phyloP scores from a whole-genome alignment of 2,888 invertebrate species.

The Vesta saturnalis region DNA sequence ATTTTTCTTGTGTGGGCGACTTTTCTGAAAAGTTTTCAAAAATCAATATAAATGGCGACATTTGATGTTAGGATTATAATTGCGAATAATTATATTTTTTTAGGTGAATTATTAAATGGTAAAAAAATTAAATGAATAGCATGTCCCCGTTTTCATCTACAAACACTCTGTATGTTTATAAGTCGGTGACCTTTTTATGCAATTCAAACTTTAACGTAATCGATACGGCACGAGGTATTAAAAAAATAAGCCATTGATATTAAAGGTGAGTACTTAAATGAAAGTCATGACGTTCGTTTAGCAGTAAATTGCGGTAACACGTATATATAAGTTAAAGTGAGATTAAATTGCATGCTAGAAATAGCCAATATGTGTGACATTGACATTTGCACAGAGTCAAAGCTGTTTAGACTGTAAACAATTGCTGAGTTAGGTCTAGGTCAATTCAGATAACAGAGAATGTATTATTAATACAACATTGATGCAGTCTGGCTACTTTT shows the following conservation, averaged over 20 bases:
- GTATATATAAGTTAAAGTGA: slow-evolving; percentile 8
- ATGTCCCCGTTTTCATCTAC: too few relatives aligned
- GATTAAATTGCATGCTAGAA: slow-evolving; percentile 15
- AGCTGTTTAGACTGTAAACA: slow-evolving; percentile 40
- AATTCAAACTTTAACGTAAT: too few relatives aligned
- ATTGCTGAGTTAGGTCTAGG: slow-evolving; percentile 45
- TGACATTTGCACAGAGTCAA: slow-evolving; percentile 40
- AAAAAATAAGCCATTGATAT: background rate
- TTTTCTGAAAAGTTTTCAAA: too few relatives aligned
- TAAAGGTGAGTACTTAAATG: background rate
- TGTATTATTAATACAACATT: slow-evolving; percentile 33
- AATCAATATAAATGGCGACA: too few relatives aligned
- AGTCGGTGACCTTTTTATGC: too few relatives aligned
- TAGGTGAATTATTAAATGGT: too few relatives aligned
- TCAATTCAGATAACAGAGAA: slow-evolving; percentile 41
- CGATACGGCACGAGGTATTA: too few relatives aligned
- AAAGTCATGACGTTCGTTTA: slow-evolving; percentile 11
- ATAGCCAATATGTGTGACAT: slow-evolving; percentile 30
- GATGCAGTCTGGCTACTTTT: slow-evolving; percentile 26
- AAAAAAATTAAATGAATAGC: too few relatives aligned
- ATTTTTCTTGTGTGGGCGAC: too few relatives aligned
- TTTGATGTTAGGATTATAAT: too few relatives aligned
- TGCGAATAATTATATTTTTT: too few relatives aligned
- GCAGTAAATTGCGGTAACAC: slow-evolving; percentile 19
- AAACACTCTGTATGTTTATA: too few relatives aligned